phyloP scores from a whole-genome alignment of 2,888 invertebrate species.

The Plagiodera versicolora region DNA sequence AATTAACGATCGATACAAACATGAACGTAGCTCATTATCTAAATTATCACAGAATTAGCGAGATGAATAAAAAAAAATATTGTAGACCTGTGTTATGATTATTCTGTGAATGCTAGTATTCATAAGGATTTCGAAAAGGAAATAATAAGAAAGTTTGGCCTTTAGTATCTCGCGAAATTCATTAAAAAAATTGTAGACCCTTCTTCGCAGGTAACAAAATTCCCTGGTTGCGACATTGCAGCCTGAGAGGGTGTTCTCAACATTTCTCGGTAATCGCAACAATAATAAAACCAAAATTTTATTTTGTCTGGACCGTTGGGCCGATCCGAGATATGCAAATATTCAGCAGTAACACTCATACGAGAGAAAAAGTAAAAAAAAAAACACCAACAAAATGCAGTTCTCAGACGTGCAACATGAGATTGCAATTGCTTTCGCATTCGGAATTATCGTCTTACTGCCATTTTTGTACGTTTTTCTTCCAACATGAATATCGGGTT shows the following conservation, averaged over 20 bases:
- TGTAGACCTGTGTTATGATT: too few species aligned
- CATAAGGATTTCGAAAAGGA: too few species aligned
- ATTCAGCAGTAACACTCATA: slow-evolving; percentile 35
- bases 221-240: slow-evolving; percentile 8
- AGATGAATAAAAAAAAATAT: too few species aligned
- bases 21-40: too few species aligned
- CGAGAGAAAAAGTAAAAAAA: slow-evolving; percentile 21
- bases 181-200: too few species aligned
- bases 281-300: slow-evolving; percentile 46
- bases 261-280: slow-evolving; percentile 5
- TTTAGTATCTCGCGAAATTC: not conserved
- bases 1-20: too few species aligned
- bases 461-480: slow-evolving; percentile 16
- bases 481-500: slow-evolving; percentile 20
- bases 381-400: slow-evolving; percentile 27
- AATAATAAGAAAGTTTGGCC: too few species aligned
- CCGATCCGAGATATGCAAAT: slow-evolving; percentile 47
- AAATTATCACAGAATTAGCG: too few species aligned
- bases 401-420: slow-evolving; percentile 36
- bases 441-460: slow-evolving; percentile 27
- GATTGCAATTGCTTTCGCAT: slow-evolving; percentile 37
- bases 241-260: slow-evolving; percentile 9
- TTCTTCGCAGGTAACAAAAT: not conserved
- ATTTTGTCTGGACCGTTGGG: slow-evolving; percentile 49
- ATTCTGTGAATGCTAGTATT: too few species aligned